Evolutionary conservation across 1,140 invertebrate species (phyloP), one percentile per base, ranked within the genome.

Genomic region (Rhagoletis pomonella): DNA sequence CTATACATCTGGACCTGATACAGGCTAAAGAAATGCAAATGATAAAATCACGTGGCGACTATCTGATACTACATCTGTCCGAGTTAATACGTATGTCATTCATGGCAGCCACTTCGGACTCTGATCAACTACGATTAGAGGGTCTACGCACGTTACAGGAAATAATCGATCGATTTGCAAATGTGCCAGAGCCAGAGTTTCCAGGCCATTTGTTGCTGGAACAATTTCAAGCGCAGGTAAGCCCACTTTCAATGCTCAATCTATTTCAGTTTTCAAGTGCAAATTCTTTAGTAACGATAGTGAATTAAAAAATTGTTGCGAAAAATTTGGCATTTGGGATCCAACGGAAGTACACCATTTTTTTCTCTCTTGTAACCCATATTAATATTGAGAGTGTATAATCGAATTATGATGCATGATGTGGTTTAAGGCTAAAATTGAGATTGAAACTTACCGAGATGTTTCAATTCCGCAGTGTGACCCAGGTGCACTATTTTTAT

Each of bases 61-160:
- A 97, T 93, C 94, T 99, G 12, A 97, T 99, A 14, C 94, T 99
- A 0, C 98, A 99, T 94, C 93, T 99, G 39, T 97, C 98, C 3
- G 99, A 99, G 92, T 94, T 99, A 58, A 98, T 99, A 62, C 95
- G 98, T 88, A 99, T 99, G 98, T 97, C 98, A 50, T 99, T 99
- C 92, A 99, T 99, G 94, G 98, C 98, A 5, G 99, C 99, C 2
- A 99, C 99, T 2, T 99, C 98, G 89, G 98, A 99, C 91, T 98
- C 98, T 87, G 98, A 99, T 94, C 96, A 97, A 50, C 94, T 99
- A 19, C 94, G 98, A 60, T 94, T 99, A 62, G 97, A 98, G 94
- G 99, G 99, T 5, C 94, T 99, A 58, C 95, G 97, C 90, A 97
- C 98, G 6, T 93, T 99, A n/a, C 96, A 99, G 94, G 96, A 98